These are phyloP conservation scores for Zelleria hepariella DNA, from an alignment of 2,888 invertebrate genomes.

Conservation along the genomic window DNA sequence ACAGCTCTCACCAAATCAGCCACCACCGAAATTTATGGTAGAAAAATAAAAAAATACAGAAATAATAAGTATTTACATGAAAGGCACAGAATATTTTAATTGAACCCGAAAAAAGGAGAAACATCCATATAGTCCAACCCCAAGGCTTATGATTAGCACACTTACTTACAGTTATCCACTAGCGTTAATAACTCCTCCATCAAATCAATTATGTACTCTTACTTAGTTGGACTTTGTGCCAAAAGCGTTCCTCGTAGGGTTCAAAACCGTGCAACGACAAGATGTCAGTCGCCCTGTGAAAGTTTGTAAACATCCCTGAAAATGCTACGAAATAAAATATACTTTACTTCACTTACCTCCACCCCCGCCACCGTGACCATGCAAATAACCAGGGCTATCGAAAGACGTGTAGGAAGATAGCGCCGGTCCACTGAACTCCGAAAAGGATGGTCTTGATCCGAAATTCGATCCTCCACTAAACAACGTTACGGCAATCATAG, in stretches of 20 bases:
- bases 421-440: conserved; percentile 34
- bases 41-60: too few species aligned
- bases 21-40: too few species aligned
- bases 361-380: conserved; percentile 41
- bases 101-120: too few species aligned
- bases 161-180: not conserved
- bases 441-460: conserved; percentile 35
- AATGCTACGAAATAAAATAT: conserved; percentile 10
- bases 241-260: not conserved
- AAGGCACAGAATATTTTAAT: too few species aligned
- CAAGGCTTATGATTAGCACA: not conserved
- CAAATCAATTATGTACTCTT: not conserved
- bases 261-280: not conserved
- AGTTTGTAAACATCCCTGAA: not conserved
- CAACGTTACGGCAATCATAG: conserved; percentile 78
- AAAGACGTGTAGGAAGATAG: conserved; percentile 46
- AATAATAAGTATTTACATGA: too few species aligned
- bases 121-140: too few species aligned
- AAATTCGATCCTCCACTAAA: conserved; percentile 64
- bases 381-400: conserved; percentile 37
- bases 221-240: not conserved
- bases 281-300: not conserved
- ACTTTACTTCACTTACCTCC: conserved; percentile 33
- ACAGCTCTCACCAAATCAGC: too few species aligned
- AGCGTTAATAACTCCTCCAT: not conserved